Evolutionary conservation across 2,888 invertebrate genomes (phyloP).

Genomic region (Yponomeuta evonymella): DNA sequence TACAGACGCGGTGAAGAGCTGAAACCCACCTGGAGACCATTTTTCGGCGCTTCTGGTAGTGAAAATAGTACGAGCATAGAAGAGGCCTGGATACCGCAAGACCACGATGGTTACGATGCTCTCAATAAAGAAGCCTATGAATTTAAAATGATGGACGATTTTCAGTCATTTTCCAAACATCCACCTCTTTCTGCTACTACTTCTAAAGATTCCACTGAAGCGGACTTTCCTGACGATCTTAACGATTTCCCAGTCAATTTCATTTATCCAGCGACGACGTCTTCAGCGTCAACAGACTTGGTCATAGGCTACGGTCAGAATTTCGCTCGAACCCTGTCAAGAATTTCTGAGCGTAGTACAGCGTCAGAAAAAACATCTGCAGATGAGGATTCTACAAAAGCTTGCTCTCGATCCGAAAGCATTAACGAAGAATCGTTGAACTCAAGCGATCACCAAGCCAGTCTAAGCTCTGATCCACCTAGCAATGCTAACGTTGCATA

Average conservation of each 20-base stretch:
- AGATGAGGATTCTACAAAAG: slow-evolving; percentile 90
- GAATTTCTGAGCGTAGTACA: slow-evolving; percentile 92
- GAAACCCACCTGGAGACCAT: slow-evolving; percentile 88
- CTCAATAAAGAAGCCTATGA: slow-evolving; percentile 68
- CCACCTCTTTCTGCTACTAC: slow-evolving; percentile 61
- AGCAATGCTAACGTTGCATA: slow-evolving; percentile 84
- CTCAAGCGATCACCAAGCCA: slow-evolving; percentile 90
- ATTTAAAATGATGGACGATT: slow-evolving; percentile 64
- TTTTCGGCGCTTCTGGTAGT: slow-evolving; percentile 84
- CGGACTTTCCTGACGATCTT: slow-evolving; percentile 84
- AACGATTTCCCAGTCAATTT: slow-evolving; percentile 86
- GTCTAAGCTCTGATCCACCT: slow-evolving; percentile 89
- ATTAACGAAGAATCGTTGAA: slow-evolving; percentile 89
- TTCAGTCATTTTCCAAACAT: slow-evolving; percentile 68
- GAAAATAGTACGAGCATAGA: slow-evolving; percentile 91
- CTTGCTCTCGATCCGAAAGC: slow-evolving; percentile 88
- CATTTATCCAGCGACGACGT: slow-evolving; percentile 81
- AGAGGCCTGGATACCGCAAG: slow-evolving; percentile 87
- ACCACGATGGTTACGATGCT: slow-evolving; percentile 79
- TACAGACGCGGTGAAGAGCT: slow-evolving; percentile 82
- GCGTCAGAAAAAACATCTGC: slow-evolving; percentile 92
- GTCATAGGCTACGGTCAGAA: slow-evolving; percentile 83
- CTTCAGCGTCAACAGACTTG: slow-evolving; percentile 78
- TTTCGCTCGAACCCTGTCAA: slow-evolving; percentile 86
- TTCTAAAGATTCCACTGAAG: slow-evolving; percentile 75